Evolutionary conservation across 2,113 vertebrate species (phyloP), one percentile per base, ranked within the genome.

Genomic region (Mormoops blainvillei): DNA sequence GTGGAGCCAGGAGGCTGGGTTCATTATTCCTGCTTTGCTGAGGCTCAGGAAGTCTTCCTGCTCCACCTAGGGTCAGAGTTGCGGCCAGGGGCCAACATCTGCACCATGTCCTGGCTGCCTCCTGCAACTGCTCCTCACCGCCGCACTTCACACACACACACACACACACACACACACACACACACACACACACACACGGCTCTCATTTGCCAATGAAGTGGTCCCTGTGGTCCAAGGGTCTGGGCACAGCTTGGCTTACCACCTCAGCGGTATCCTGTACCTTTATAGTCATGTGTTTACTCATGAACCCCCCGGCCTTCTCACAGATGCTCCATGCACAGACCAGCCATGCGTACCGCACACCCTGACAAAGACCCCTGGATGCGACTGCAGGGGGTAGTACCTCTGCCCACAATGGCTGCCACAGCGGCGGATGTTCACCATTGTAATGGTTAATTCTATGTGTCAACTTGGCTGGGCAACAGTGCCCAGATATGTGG

Each of bases 361-460:
- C 1, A 22, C 58, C 43, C 0, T 6, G 31, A 18, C 12, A 1
- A 50, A 41, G 65, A 28, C 28, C 26, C n/a, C 0, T 4, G 36
- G n/a, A 19, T 52, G 38, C n/a, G 45, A 80, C 2, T 36, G 63
- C n/a, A 12, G 50, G 12, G 83, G 45, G 7, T 1, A 8, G 12
- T 0, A 0, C 11, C 70, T 38, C 54, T 26, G 14, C 36, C 43
- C 33, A 7, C 41, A 63, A 43, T 0, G 8, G 24, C 76, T 22
- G 24, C 24, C 18, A 0, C 0, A 0, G 2, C 1, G 61, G 16
- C 28, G 10, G n/a, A 2, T 4, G 33, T 14, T 58, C 1, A 12
- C 33, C 19, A 12, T 0, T 4, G 22, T 7, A 19, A 22, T 3
- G 26, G 7, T 0, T 50, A 12, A 22, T 52, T 28, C 18, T 38